Base-by-base conservation (phyloP, 2,113 vertebrate genomes). In the Nettapus auritus region DNA sequence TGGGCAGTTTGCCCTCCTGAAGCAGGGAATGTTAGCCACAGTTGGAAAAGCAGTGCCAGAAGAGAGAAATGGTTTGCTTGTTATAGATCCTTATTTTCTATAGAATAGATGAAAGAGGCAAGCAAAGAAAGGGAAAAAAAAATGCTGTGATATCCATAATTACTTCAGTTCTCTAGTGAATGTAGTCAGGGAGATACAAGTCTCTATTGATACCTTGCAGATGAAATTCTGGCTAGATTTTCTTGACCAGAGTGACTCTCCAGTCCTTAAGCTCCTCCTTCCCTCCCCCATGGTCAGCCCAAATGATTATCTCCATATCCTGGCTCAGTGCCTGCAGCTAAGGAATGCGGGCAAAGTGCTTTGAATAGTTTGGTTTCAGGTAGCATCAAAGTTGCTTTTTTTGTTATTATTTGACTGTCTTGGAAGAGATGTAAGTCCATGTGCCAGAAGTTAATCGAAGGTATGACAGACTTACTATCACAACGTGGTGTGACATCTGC, bases 351-450 rank as follows among this genome's bases (percentile, higher is more conserved):
- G 74, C 92, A 93, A 87, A 93, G 96, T 73, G 57, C 80, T 82
- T 94, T 95, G 92, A 96, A 95, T 93, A 90, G 62, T 76, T 95
- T 38, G 94, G 96, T 93, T 97, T 97, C 94, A 97, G 96, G 96
- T 96, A 97, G 96, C 93, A 95, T 96, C 90, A 87, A 70, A 96
- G 96, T 96, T 90, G 78, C 84, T 94, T 95, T 93, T 96, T 96
- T 95, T 88, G 73, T 95, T 96, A 90, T 93, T 89, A 78, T 94
- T 90, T 13, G 5, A 59, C 90, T 94, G 86, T 94, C 83, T 93
- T 96, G 92, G 83, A 96, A 86, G 78, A 93, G 74, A 89, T 93
- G 90, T 96, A 74, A 92, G 90, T 76, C 67, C 28, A 13, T 87
- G 63, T 93, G 86, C 92, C 93, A 94, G 70, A 92, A 94, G 44